Base-by-base conservation (phyloP, 2,797 vertebrate species). In the Adelosebastes latens region DNA sequence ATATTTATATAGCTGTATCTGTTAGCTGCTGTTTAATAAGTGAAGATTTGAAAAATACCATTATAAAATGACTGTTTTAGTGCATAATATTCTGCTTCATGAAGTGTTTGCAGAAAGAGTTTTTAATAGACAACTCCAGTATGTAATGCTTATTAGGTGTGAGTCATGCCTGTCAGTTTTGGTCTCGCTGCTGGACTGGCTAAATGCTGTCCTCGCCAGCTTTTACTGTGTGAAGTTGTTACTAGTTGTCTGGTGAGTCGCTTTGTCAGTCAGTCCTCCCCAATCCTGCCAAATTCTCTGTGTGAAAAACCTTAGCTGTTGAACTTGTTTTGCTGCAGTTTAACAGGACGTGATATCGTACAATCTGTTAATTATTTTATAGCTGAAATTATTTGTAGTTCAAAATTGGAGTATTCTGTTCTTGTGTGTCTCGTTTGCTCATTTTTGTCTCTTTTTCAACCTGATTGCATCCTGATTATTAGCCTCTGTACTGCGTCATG, bases 221-320 rank as follows among this genome's bases (percentile, higher is more conserved):
- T 70, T 86, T 72, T 63, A 61, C 74, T 76, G 85, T 87, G 88
- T 83, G 87, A 90, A 87, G 87, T 85, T 87, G 87, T 81, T 81
- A 79, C 83, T 86, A 81, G 85, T 84, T 83, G 73, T 89, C 77
- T 87, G 76, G 61, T 81, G 72, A 83, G 86, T 90, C 64, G 39
- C 27, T 80, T 72, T 81, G 61, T 66, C 64, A 56, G 72, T 79
- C 64, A 42, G 29, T 75, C 73, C 46, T 65, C 32, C 16, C 59
- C 22, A 73, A 72, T 83, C 83, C 75, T 80, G 84, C 82, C 79
- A 85, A 79, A 75, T 36, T 72, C 71, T 81, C 68, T 60, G 46
- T 34, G n/a, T 65, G 69, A 70, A 73, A 81, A 79, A 68, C 58
- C 87, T 85, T 60, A 78, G 31, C 34, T 13, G 18, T 46, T 78